A percentile compares a stretch with the other conserved stretches of the same genome.
These are phyloP conservation scores for Deilephila porcellus DNA, from an alignment of 2,888 invertebrate species.

Conservation along the genomic window DNA sequence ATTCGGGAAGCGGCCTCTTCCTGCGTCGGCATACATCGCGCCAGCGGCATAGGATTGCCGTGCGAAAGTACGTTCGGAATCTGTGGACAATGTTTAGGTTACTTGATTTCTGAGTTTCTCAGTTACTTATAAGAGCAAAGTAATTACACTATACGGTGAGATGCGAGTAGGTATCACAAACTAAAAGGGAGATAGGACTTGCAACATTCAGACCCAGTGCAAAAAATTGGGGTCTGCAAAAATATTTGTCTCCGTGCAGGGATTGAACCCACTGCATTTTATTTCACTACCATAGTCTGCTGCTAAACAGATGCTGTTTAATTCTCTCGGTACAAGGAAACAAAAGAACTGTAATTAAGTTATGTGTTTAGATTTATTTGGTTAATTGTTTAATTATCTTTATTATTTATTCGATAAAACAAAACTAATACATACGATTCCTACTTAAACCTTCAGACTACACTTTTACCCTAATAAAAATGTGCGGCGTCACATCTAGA, in stretches of 20 bases:
- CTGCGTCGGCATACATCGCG: conserved; percentile 69
- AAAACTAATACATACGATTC: no score
- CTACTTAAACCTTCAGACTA: no score
- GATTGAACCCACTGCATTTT: neutral
- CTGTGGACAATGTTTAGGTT: conserved; percentile 65
- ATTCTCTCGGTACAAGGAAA: no score
- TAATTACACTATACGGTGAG: neutral
- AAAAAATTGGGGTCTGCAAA: neutral
- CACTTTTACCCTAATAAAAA: no score
- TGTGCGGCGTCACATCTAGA: no score
- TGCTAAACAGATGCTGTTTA: neutral
- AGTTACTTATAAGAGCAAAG: no score
- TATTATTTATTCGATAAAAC: no score
- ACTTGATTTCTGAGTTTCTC: no score
- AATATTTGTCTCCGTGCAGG: neutral
- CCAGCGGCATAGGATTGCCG: conserved; percentile 87
- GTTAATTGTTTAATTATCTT: no score
- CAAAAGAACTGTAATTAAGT: no score
- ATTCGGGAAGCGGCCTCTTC: conserved; percentile 74
- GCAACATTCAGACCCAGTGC: neutral
- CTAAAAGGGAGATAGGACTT: neutral
- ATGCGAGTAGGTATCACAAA: neutral
- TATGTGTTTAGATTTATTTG: no score
- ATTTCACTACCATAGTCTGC: neutral
- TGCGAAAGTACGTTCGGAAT: conserved; percentile 89